Percentiles rank a stretch among this genome's conserved stretches.
Conservation (phyloP, 2,797 vertebrate genomes). For the Cottoperca gobio region DNA sequence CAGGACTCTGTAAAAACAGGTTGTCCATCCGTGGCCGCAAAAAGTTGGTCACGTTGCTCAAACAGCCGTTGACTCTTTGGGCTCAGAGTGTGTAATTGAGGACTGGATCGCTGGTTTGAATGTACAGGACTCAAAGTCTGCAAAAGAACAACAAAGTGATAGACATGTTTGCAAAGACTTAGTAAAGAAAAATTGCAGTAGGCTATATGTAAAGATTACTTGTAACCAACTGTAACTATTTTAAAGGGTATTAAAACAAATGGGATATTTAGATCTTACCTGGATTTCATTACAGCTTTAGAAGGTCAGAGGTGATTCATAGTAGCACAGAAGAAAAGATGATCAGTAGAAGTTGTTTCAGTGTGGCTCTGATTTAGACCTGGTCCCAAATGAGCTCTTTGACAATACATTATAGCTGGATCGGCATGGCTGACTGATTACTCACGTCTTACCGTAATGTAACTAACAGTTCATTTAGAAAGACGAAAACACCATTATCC, state of each 20-base stretch:
- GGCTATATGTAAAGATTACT: background rate
- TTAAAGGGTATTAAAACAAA: background rate
- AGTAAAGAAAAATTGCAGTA: background rate
- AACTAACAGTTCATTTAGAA: background rate
- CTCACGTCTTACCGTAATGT: background rate
- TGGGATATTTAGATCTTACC: slow-evolving; percentile 63
- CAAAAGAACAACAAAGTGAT: slow-evolving; percentile 18
- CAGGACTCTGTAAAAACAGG: slow-evolving; percentile 83
- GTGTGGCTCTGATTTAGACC: background rate
- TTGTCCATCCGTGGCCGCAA: slow-evolving; percentile 40
- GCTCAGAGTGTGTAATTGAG: slow-evolving; percentile 32
- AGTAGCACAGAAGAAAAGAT: background rate
- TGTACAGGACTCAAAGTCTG: slow-evolving; percentile 80
- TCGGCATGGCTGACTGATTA: background rate
- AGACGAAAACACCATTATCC: background rate
- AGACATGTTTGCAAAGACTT: background rate
- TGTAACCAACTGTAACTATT: background rate
- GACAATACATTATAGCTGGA: background rate
- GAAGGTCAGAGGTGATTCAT: slow-evolving; percentile 1
- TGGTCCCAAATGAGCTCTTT: background rate
- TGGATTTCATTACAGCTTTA: slow-evolving; percentile 76
- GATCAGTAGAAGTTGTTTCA: background rate
- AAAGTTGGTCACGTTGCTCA: slow-evolving; percentile 27
- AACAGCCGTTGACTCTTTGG: slow-evolving; percentile 38
- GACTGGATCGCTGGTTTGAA: slow-evolving; percentile 43